Percentiles rank a stretch among this genome's conserved stretches.
Evolutionary conservation across 2,888 invertebrate genomes (phyloP).

Genomic region (Periphyllus acericola): DNA sequence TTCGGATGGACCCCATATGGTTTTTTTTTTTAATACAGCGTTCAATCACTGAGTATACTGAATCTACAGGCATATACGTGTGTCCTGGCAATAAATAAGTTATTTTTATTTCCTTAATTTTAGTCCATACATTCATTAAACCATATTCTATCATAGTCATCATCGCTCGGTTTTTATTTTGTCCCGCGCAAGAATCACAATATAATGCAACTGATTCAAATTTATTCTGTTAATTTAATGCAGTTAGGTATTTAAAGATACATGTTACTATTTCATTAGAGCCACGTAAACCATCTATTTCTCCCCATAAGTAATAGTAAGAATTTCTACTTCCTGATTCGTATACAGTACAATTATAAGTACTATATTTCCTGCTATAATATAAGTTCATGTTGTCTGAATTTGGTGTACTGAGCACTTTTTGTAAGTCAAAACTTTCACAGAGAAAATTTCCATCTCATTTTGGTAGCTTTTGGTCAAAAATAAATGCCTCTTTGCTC

Average conservation of each 20-base stretch:
- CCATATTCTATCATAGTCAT: constrained; percentile 34
- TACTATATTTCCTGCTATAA: constrained; percentile 64
- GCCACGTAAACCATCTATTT: constrained; percentile 65
- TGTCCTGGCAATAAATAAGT: constrained; percentile 66
- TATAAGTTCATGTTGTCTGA: constrained; percentile 64
- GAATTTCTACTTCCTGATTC: constrained; percentile 64
- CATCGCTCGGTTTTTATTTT: constrained; percentile 64
- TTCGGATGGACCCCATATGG: constrained; percentile 64
- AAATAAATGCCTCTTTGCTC: constrained; percentile 21
- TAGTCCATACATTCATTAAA: neutral
- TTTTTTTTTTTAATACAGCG: constrained; percentile 65
- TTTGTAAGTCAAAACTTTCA: constrained; percentile 64
- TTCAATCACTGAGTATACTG: constrained; percentile 67
- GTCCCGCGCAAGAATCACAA: constrained; percentile 64
- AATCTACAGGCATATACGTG: constrained; percentile 67
- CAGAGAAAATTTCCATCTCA: constrained; percentile 32
- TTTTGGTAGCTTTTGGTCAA: constrained; percentile 22
- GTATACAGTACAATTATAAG: constrained; percentile 64
- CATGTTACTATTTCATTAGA: constrained; percentile 65
- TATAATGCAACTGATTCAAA: constrained; percentile 62
- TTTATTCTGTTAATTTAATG: constrained; percentile 64
- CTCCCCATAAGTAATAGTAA: constrained; percentile 64
- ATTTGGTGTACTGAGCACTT: constrained; percentile 65
- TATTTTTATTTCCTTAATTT: constrained; percentile 33
- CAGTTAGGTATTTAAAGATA: constrained; percentile 64